phyloP scores from a whole-genome alignment of 2,888 invertebrate genomes.

The Tubulanus polymorphus region DNA sequence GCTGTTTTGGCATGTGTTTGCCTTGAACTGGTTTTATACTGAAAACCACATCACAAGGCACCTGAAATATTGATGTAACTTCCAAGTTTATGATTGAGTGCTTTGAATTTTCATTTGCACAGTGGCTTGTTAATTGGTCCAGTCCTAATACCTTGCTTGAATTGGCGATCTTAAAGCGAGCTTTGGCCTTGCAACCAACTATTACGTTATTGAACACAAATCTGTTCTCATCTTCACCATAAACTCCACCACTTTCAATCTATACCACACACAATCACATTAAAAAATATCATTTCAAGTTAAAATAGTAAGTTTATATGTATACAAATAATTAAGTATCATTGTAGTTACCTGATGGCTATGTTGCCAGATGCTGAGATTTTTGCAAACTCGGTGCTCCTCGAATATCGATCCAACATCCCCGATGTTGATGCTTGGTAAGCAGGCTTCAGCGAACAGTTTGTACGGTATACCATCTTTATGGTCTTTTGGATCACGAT shows the following conservation, averaged over 20 bases:
- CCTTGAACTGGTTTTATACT: conserved; percentile 36
- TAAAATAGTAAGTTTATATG: neutral
- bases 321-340: neutral
- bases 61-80: conserved; percentile 20
- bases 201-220: conserved; percentile 54
- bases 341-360: conserved; percentile 29
- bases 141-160: conserved; percentile 49
- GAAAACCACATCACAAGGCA: conserved; percentile 51
- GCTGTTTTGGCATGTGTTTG: conserved; percentile 31
- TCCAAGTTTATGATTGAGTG: neutral
- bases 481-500: conserved; percentile 44
- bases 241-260: conserved; percentile 46
- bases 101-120: too few relatives aligned
- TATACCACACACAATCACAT: conserved; percentile 2
- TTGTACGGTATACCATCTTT: conserved; percentile 49
- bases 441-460: conserved; percentile 49
- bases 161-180: conserved; percentile 52
- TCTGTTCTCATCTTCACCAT: conserved; percentile 50
- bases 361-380: conserved; percentile 46
- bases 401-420: conserved; percentile 52
- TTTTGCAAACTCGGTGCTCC: conserved; percentile 52
- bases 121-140: too few relatives aligned
- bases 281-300: neutral
- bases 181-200: conserved; percentile 48
- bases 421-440: conserved; percentile 47